phyloP scores from a whole-genome alignment of 2,888 invertebrate genomes.

The Lasioglossum calceatum region DNA sequence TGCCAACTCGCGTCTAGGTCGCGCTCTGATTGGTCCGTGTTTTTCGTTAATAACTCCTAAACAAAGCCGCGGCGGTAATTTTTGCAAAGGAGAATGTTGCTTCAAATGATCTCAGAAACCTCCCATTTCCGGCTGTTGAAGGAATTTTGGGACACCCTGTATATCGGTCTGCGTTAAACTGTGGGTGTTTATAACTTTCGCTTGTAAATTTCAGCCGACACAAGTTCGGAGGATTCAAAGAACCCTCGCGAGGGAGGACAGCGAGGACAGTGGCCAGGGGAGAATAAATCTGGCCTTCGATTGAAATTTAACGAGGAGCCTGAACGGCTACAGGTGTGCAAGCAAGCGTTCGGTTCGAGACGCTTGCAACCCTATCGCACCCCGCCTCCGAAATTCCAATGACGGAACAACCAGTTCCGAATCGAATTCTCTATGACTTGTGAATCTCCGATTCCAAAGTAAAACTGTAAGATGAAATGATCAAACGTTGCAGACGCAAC shows the following conservation, averaged over 20 bases:
- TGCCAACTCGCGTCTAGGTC: too few relatives aligned
- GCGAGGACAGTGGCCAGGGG: slow-evolving; percentile 38
- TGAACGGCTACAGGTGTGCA: slow-evolving; percentile 62
- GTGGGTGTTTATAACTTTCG: background rate
- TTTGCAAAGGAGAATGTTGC: too few relatives aligned
- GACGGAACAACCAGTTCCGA: slow-evolving; percentile 78
- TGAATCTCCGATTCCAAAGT: slow-evolving; percentile 55
- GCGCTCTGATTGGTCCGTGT: too few relatives aligned
- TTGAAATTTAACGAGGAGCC: slow-evolving; percentile 76
- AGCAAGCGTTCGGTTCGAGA: slow-evolving; percentile 44
- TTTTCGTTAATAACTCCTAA: too few relatives aligned
- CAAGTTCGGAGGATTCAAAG: slow-evolving; percentile 11
- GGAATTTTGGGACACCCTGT: too few relatives aligned
- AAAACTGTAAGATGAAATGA: background rate
- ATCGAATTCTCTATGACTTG: slow-evolving; percentile 74
- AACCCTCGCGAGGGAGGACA: slow-evolving; percentile 10
- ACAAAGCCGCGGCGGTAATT: too few relatives aligned
- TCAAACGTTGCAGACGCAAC: background rate
- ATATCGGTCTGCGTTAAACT: background rate
- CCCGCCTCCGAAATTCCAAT: slow-evolving; percentile 67
- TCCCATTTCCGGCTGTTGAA: too few relatives aligned
- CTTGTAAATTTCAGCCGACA: background rate
- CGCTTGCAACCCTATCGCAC: slow-evolving; percentile 48
- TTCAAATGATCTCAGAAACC: too few relatives aligned
- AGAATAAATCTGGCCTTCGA: slow-evolving; percentile 74